Evolutionary conservation across 2,888 invertebrate species (phyloP).

Genomic region (Drosophila anomelani): DNA sequence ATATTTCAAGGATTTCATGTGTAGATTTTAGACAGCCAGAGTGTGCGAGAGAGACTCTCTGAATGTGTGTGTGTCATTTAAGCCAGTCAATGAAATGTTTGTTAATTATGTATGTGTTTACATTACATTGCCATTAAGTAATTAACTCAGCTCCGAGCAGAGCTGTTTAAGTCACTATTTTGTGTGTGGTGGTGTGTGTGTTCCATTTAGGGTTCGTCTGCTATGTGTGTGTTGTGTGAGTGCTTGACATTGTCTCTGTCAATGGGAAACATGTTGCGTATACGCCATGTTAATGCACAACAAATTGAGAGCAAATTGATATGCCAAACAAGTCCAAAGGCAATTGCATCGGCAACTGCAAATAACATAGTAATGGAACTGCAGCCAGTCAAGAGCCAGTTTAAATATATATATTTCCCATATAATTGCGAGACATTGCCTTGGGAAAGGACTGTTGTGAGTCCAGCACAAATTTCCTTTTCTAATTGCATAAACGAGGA

Average conservation of each 20-base stretch:
- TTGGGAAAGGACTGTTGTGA: neutral
- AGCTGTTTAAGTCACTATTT: constrained; percentile 32
- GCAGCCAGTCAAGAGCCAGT: constrained; percentile 5
- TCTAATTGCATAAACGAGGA: constrained; percentile 18
- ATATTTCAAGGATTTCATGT: constrained; percentile 56
- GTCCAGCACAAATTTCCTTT: constrained; percentile 13
- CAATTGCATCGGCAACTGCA: constrained; percentile 19
- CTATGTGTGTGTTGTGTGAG: constrained; percentile 10
- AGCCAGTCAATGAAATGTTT: constrained; percentile 74
- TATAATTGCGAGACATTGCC: constrained; percentile 26
- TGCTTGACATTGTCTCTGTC: constrained; percentile 34
- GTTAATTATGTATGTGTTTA: constrained; percentile 71
- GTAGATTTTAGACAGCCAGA: constrained; percentile 45
- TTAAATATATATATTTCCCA: constrained; percentile 20
- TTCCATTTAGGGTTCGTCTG: constrained; percentile 11
- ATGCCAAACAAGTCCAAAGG: constrained; percentile 33
- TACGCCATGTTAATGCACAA: constrained; percentile 43
- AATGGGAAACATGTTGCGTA: constrained; percentile 49
- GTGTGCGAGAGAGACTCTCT: constrained; percentile 14
- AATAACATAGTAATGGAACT: constrained; percentile 2
- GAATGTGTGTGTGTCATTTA: constrained; percentile 42
- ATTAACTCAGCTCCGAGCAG: constrained; percentile 65
- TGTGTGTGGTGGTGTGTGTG: constrained; percentile 10
- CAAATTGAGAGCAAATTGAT: constrained; percentile 48
- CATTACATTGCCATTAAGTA: constrained; percentile 76